Evolutionary conservation across 2,888 invertebrate genomes (phyloP).

Genomic region (Osmoderma eremita): DNA sequence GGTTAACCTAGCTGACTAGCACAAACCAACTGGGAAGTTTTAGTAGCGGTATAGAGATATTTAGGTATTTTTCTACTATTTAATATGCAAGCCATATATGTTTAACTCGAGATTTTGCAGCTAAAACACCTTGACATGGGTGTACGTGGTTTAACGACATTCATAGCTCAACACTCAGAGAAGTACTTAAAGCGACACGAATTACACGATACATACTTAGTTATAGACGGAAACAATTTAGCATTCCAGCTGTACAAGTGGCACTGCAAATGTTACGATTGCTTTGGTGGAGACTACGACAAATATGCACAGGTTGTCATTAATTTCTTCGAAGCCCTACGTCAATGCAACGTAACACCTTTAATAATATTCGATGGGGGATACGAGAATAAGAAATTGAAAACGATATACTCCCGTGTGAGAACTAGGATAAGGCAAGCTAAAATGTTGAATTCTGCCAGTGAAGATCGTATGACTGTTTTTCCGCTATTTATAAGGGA

Average conservation of each 20-base stretch:
- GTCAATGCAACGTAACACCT: constrained; percentile 76
- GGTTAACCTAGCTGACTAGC: too few species aligned
- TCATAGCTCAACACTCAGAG: constrained; percentile 74
- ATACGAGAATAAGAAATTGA: constrained; percentile 76
- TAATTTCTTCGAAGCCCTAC: constrained; percentile 76
- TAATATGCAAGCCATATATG: background rate
- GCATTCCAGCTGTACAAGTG: constrained; percentile 76
- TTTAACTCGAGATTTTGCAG: background rate
- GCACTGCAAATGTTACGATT: constrained; percentile 71
- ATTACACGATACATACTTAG: constrained; percentile 74
- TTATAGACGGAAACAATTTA: constrained; percentile 85
- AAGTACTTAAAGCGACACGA: constrained; percentile 72
- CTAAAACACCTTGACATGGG: constrained; percentile 72
- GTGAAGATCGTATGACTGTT: constrained; percentile 68
- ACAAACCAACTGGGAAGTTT: too few species aligned
- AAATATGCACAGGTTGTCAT: constrained; percentile 73
- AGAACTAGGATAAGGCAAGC: constrained; percentile 71
- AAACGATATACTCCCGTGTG: constrained; percentile 71
- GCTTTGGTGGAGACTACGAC: constrained; percentile 90
- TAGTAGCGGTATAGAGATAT: too few species aligned
- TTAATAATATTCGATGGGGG: constrained; percentile 86
- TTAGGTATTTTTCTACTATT: too few species aligned
- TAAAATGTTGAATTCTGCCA: constrained; percentile 67
- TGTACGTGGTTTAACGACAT: constrained; percentile 85
- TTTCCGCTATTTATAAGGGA: constrained; percentile 81